Evolutionary conservation across 2,797 vertebrate species (phyloP).

Genomic region (Rhynchotus rufescens): DNA sequence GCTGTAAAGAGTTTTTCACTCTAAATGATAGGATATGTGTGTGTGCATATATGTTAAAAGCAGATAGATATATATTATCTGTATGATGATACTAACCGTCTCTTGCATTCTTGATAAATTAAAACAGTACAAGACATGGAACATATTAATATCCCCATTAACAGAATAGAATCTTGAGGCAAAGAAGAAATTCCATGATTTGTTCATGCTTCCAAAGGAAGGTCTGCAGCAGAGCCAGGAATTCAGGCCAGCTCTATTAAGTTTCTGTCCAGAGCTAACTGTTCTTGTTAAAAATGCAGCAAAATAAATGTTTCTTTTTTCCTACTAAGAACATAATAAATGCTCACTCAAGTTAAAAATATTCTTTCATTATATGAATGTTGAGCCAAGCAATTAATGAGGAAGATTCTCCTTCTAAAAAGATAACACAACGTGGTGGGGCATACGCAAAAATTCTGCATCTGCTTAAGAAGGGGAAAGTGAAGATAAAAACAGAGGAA

Average conservation of each 20-base stretch:
- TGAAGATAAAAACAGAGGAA: not conserved
- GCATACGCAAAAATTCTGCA: not conserved
- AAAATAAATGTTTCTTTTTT: not conserved
- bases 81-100: not conserved
- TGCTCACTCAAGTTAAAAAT: not conserved
- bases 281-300: not conserved
- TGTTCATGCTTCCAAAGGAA: not conserved
- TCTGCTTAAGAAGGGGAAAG: not conserved
- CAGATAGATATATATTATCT: too few relatives aligned
- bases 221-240: not conserved
- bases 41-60: not conserved
- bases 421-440: not conserved
- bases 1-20: accelerated
- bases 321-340: not conserved
- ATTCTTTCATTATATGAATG: not conserved
- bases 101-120: not conserved
- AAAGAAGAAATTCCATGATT: not conserved
- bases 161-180: not conserved
- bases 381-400: not conserved
- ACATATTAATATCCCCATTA: not conserved
- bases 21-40: not conserved
- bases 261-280: not conserved
- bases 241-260: not conserved
- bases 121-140: not conserved
- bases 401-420: not conserved